These are phyloP conservation scores for Tenebrio molitor DNA, from an alignment of 1,140 invertebrate species.

Conservation along the genomic window DNA sequence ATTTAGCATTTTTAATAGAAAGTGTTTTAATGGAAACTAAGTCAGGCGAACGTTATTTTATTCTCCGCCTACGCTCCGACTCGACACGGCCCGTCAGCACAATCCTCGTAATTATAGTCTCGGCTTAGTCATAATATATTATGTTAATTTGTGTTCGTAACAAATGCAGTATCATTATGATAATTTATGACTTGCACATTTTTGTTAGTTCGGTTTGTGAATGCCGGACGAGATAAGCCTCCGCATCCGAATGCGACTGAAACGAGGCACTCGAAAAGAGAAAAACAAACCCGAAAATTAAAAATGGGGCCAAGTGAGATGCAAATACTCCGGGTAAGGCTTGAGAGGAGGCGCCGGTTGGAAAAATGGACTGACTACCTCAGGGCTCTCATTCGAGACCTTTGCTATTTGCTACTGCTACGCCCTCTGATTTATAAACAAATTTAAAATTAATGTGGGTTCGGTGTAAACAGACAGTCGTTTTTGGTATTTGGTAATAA, in stretches of 20 bases:
- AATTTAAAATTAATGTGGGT: too few species aligned
- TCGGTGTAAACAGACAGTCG: too few species aligned
- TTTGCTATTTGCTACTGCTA: too few species aligned
- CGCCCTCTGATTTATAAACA: too few species aligned
- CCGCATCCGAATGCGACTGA: background rate
- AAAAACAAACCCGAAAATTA: background rate
- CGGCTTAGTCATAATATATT: conserved; percentile 62
- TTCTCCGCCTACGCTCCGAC: conserved; percentile 23
- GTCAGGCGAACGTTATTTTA: conserved; percentile 28
- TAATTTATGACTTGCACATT: conserved; percentile 60
- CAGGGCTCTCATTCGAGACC: too few species aligned
- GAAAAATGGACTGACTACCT: too few species aligned
- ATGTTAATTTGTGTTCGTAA: conserved; percentile 61
- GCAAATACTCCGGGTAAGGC: too few species aligned
- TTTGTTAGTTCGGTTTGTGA: conserved; percentile 32
- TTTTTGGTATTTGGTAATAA: too few species aligned
- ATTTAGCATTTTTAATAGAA: conserved; percentile 36
- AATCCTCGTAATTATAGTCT: conserved; percentile 59
- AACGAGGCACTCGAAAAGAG: background rate
- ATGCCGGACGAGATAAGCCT: background rate
- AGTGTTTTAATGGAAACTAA: conserved; percentile 38
- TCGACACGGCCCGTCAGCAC: conserved; percentile 55
- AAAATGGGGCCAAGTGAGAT: too few species aligned
- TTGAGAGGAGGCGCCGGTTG: too few species aligned
- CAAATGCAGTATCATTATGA: conserved; percentile 55